Evolutionary conservation across 64 coral and sea anemone species (phyloP), one percentile per base, ranked within the genome.

Genomic region (Hydrozoanthus tunicans): DNA sequence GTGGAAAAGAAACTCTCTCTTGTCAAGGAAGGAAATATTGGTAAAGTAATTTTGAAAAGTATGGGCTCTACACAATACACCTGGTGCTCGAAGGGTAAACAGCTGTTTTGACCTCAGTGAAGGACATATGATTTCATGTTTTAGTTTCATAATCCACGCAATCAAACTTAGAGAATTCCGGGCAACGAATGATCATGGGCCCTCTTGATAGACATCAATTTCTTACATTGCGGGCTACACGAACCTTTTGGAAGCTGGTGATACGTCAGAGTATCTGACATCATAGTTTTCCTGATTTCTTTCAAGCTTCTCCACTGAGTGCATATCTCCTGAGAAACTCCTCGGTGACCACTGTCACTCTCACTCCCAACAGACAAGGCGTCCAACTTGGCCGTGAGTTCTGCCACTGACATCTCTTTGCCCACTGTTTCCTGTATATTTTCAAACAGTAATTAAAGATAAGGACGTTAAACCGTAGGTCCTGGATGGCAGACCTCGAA

Each of bases 161-260:
- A 43, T 1, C 0, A 0, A 43, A 43, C 2, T 43, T 1, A 43
- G 32, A 43, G 32, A 43, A 43, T 43, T 43, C 32, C 32, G 32
- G 32, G 0, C 32, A 43, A 43, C 32, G 32, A 43, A 43, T 72
- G 57, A 9, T 76, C 20, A 90, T 14, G 78, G 6, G 15, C 66
- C 69, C 6, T 62, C 32, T 43, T 65, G 20, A 68, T 53, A 15
- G 55, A 7, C 17, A 4, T 15, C 59, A 5, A 62, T 56, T 11
- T 63, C 54, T 7, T 15, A 3, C n/a, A 6, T 52, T 78, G 6
- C 3, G 15, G 9, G 62, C 32, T 4, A 51, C 10, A 13, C 82
- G 58, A 86, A 88, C 84, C 84, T 74, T 88, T 58, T 3, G 84
- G 67, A 74, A 88, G 74, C 6, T 70, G 69, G 6, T 88, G 68